Evolutionary conservation across 2,888 invertebrate genomes (phyloP).

Genomic region (Melieria crassipennis): DNA sequence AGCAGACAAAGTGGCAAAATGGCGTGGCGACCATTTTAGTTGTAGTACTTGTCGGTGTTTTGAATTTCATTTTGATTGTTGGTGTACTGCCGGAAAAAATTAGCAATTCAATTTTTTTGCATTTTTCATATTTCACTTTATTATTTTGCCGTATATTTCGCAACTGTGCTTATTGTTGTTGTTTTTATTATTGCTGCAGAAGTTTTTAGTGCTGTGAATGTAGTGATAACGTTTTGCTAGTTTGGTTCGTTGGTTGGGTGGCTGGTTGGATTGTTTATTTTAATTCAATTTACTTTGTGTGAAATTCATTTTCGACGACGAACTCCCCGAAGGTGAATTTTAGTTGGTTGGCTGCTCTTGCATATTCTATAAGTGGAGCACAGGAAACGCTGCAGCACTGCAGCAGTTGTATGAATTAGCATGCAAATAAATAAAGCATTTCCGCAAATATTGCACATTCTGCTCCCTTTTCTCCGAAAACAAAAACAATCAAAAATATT

Average conservation of each 20-base stretch:
- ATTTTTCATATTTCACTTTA: constrained; percentile 6
- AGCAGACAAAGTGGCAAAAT: background rate
- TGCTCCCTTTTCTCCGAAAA: no score
- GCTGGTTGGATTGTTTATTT: constrained; percentile 9
- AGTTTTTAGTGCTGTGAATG: constrained; percentile 8
- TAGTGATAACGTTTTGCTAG: constrained; percentile 48
- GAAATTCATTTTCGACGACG: constrained; percentile 20
- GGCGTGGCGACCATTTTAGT: no score
- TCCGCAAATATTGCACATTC: no score
- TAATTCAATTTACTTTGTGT: constrained; percentile 22
- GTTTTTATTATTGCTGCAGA: background rate
- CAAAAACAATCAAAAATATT: no score
- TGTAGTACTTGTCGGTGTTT: no score
- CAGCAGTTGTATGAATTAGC: no score
- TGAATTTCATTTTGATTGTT: no score
- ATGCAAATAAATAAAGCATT: no score
- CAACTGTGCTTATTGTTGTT: constrained; percentile 11
- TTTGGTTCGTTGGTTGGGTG: constrained; percentile 48
- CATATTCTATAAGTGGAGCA: no score
- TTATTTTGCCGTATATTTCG: background rate
- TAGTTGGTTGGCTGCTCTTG: no score
- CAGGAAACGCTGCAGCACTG: no score
- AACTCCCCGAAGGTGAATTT: background rate
- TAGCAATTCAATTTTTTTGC: constrained; percentile 7
- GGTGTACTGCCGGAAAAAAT: background rate